phyloP scores from a whole-genome alignment of 1,140 invertebrate species.

The Drosophila nigrodunni region DNA sequence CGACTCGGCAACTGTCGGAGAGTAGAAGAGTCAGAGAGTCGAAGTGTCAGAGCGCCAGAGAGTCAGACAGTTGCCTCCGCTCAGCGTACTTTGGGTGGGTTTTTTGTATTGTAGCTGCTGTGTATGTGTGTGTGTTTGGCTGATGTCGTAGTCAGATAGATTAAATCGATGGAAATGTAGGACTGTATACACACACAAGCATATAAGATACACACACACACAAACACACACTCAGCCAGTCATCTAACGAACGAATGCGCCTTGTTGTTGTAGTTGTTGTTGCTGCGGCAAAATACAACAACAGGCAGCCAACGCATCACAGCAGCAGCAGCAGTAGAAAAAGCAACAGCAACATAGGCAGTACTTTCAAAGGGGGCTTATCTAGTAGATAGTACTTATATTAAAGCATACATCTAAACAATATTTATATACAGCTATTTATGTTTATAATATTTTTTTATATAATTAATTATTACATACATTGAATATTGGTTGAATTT shows the following conservation, averaged over 20 bases:
- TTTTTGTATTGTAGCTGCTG: constrained; percentile 55
- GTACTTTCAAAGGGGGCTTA: constrained; percentile 2
- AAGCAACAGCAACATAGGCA: constrained; percentile 52
- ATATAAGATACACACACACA: constrained; percentile 27
- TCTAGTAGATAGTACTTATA: neutral
- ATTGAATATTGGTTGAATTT: no score
- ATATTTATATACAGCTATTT: neutral
- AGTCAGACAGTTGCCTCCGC: constrained; percentile 45
- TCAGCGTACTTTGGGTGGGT: constrained; percentile 72
- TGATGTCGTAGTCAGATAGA: constrained; percentile 83
- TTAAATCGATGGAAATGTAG: constrained; percentile 83
- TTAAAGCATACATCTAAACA: no score
- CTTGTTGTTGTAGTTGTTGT: constrained; percentile 55
- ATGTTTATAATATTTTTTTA: constrained; percentile 1
- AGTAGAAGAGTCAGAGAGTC: constrained; percentile 5
- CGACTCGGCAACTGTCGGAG: constrained; percentile 23
- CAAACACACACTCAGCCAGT: constrained; percentile 52
- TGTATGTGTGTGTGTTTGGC: constrained; percentile 63
- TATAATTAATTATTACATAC: no score
- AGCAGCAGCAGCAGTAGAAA: constrained; percentile 62
- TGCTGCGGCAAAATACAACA: constrained; percentile 77
- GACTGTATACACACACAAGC: constrained; percentile 71
- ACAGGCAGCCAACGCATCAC: constrained; percentile 74
- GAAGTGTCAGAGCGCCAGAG: constrained; percentile 29
- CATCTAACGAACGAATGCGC: constrained; percentile 77